Evolutionary conservation across 2,888 invertebrate species (phyloP), one percentile per base, ranked within the genome.

Genomic region (Drosophila flavopinicola): DNA sequence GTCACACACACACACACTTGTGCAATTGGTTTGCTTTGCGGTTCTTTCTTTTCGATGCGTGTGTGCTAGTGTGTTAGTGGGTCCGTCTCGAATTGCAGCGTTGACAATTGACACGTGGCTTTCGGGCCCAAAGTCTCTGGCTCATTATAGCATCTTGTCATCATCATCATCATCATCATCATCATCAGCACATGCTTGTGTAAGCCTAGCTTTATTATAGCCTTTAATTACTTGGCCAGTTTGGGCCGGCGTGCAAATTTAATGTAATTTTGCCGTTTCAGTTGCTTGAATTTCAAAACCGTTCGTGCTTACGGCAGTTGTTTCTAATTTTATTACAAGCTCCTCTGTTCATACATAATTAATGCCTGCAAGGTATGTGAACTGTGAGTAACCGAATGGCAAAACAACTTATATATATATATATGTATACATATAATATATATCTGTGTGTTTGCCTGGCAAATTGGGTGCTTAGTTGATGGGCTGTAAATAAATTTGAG

Each of bases 91-190:
- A 80, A 80, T 80, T 78, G 83, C 78, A 69, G 66, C 73, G 79
- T 79, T 83, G 84, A 73, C 86, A 85, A 66, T 63, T 66, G 78
- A 75, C 72, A 85, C 85, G 82, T 75, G 85, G 75, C 57, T 45
- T 53, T 9, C 9, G 17, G 41, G 7, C 35, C 35, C 23, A 23
- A 42, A 20, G 45, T 23, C 30, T 4, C 20, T 13, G 27, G 29
- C n/a, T 17, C 9, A 24, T 41, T 52, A 30, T 13, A 30, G 32
- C 45, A 15, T 39, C 44, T 60, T 51, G 25, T 29, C 24, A 35
- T 27, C 39, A n/a, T n/a, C n/a, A n/a, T n/a, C n/a, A n/a, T n/a
- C n/a, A n/a, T n/a, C n/a, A n/a, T n/a, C n/a, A n/a, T n/a, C n/a
- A n/a, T n/a, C n/a, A n/a, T n/a, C n/a, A n/a, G n/a, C n/a, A 32